phyloP scores from a whole-genome alignment of 2,888 invertebrate genomes.

The Scrobipalpa costella region DNA sequence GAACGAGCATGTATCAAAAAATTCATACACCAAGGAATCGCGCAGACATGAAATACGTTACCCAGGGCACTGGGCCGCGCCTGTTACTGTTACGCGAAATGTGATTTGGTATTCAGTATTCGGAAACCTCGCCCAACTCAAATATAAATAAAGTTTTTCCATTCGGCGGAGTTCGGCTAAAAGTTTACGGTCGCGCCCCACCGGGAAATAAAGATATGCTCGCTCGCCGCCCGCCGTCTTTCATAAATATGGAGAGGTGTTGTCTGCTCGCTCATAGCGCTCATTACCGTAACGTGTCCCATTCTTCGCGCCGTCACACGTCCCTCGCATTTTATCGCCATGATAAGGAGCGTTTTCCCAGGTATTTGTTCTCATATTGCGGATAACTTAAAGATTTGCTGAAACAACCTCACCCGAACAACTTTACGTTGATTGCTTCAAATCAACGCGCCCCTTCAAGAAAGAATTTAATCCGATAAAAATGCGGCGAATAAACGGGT shows the following conservation, averaged over 20 bases:
- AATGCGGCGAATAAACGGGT: constrained; percentile 28
- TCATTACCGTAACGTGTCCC: constrained; percentile 36
- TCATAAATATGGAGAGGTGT: constrained; percentile 53
- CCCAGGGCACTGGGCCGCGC: constrained; percentile 24
- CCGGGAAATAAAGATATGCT: constrained; percentile 69
- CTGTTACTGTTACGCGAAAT: constrained; percentile 41
- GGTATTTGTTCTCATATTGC: constrained; percentile 17
- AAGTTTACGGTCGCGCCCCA: constrained; percentile 65
- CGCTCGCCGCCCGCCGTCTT: constrained; percentile 39
- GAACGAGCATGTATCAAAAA: constrained; percentile 16
- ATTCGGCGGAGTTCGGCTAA: constrained; percentile 60
- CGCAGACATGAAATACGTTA: constrained; percentile 25
- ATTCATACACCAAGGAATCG: constrained; percentile 22
- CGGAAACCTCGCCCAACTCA: constrained; percentile 68
- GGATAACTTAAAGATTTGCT: constrained; percentile 16
- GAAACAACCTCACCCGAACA: constrained; percentile 12
- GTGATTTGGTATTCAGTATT: constrained; percentile 74
- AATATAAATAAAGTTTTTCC: constrained; percentile 77
- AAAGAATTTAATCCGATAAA: constrained; percentile 25
- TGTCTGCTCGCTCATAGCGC: constrained; percentile 33
- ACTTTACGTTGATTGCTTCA: constrained; percentile 8
- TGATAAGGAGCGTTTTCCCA: constrained; percentile 16
- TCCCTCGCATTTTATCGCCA: constrained; percentile 21
- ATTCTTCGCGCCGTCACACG: constrained; percentile 24
- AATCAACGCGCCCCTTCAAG: constrained; percentile 18